These are phyloP conservation scores for Cheilosia scutellata DNA, from an alignment of 2,888 invertebrate genomes.

Conservation along the genomic window DNA sequence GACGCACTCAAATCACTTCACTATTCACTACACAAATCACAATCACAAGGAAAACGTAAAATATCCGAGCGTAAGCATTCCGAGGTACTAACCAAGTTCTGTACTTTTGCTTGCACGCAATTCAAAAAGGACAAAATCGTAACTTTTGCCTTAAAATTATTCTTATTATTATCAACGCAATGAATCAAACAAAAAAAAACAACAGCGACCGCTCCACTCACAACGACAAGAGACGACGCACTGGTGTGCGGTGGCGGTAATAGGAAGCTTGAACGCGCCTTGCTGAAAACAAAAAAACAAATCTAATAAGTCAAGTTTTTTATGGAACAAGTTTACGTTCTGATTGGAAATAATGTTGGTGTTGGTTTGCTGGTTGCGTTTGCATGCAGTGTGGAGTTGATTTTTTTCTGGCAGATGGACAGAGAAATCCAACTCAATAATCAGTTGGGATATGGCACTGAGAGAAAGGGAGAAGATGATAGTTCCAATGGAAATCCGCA, in stretches of 20 bases:
- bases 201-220: slow-evolving; percentile 76
- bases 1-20: slow-evolving; percentile 15
- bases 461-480: not conserved
- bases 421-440: slow-evolving; percentile 1
- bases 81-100: slow-evolving; percentile 11
- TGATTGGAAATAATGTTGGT: slow-evolving; percentile 30
- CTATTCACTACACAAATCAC: not conserved
- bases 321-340: slow-evolving; percentile 33
- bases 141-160: slow-evolving; percentile 2
- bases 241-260: slow-evolving; percentile 60
- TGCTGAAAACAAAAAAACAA: slow-evolving; percentile 18
- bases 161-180: slow-evolving; percentile 29
- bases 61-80: slow-evolving; percentile 10
- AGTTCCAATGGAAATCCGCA: not conserved
- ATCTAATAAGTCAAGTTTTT: slow-evolving; percentile 51
- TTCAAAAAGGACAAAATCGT: slow-evolving; percentile 9
- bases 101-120: slow-evolving; percentile 4
- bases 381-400: too few species aligned
- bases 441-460: not conserved
- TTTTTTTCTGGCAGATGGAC: slow-evolving; percentile 6
- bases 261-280: slow-evolving; percentile 45
- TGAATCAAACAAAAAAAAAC: slow-evolving; percentile 38
- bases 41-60: not conserved
- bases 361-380: too few species aligned
- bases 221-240: slow-evolving; percentile 78